Conservation (phyloP, 2,888 invertebrate species). For the Chrysolina americana region DNA sequence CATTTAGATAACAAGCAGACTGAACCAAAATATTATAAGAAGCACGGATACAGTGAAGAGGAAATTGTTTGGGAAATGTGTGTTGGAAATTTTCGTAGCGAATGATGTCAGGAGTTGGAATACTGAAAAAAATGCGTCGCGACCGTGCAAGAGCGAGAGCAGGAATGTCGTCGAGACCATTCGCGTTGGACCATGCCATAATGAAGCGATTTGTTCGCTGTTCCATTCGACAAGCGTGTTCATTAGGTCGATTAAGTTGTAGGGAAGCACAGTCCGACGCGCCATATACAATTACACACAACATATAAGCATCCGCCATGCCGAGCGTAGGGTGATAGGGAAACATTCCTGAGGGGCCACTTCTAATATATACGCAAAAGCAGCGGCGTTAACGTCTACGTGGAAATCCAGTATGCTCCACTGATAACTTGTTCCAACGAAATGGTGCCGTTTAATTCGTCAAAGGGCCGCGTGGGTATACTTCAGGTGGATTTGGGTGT, state of each 20-base stretch:
- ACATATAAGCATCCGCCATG: constrained; percentile 57
- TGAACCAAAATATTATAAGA: not conserved
- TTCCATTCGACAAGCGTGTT: constrained; percentile 62
- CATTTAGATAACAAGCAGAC: too few species aligned
- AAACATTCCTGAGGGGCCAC: constrained; percentile 37
- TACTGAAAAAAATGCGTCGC: not conserved
- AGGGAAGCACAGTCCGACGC: constrained; percentile 56
- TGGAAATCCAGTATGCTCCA: not conserved
- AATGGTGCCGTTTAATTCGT: not conserved
- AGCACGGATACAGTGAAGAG: not conserved
- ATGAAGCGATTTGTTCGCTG: constrained; percentile 63
- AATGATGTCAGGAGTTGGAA: not conserved
- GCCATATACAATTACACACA: constrained; percentile 60
- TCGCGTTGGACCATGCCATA: constrained; percentile 60
- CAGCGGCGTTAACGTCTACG: not conserved
- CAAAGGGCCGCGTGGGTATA: not conserved
- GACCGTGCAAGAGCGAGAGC: constrained; percentile 17
- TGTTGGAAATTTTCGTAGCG: not conserved
- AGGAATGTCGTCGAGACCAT: constrained; percentile 54
- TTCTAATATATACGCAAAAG: constrained; percentile 30
- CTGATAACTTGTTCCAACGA: not conserved
- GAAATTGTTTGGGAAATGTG: not conserved
- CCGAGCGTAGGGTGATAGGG: constrained; percentile 39
- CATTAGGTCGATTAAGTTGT: constrained; percentile 64
- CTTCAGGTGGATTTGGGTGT: not conserved